These are phyloP conservation scores for Molanna angustata DNA, from an alignment of 2,888 invertebrate genomes.

Conservation along the genomic window DNA sequence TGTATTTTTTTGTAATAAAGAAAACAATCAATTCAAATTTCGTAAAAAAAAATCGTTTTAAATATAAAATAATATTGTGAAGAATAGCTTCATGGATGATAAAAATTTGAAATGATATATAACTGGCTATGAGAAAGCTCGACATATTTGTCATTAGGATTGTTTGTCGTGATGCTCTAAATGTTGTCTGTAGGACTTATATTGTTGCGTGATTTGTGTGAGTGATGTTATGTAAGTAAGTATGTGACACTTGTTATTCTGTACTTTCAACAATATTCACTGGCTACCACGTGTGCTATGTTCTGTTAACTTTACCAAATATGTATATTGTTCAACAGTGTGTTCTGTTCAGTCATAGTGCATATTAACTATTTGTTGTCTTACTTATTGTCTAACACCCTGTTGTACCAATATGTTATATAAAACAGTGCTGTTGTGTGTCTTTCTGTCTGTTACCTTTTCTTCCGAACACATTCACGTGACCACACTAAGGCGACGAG, in stretches of 20 bases:
- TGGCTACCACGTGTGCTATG: neutral
- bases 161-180: conserved; percentile 52
- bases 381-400: conserved; percentile 12
- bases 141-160: conserved; percentile 42
- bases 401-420: conserved; percentile 27
- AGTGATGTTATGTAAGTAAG: conserved; percentile 20
- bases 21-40: conserved; percentile 41
- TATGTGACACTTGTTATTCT: conserved; percentile 4
- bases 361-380: conserved; percentile 16
- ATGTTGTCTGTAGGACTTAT: conserved; percentile 30
- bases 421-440: conserved; percentile 29
- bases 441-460: conserved; percentile 35
- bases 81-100: too few species aligned
- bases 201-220: conserved; percentile 30
- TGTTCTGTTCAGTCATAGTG: neutral
- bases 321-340: neutral
- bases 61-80: too few species aligned
- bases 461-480: conserved; percentile 33
- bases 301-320: neutral
- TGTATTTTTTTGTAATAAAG: conserved; percentile 48
- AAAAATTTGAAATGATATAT: too few species aligned
- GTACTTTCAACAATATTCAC: neutral
- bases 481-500: conserved; percentile 51
- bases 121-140: conserved; percentile 25
- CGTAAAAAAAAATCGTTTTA: too few species aligned